A percentile compares a stretch with the other conserved stretches of the same genome.
These are phyloP conservation scores for Rhopalosiphum maidis DNA, from an alignment of 1,140 invertebrate species.

Conservation along the genomic window DNA sequence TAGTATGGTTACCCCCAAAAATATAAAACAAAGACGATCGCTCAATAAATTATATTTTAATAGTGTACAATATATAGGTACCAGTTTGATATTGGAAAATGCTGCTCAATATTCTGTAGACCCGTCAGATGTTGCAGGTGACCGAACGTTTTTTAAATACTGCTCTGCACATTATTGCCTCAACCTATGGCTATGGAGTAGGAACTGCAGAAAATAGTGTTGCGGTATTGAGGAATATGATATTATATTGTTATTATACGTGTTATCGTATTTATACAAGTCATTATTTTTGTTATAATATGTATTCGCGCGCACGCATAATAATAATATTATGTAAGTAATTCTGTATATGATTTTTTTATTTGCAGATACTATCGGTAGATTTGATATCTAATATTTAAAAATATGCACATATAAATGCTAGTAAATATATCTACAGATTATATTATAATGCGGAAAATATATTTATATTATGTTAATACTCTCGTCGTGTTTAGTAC, in stretches of 20 bases:
- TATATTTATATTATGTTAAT: slow-evolving; percentile 1
- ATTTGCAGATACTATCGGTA: background rate
- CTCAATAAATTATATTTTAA: too few species aligned
- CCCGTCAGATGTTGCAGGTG: too few species aligned
- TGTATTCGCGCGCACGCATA: background rate
- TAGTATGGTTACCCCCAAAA: background rate
- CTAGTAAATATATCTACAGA: background rate
- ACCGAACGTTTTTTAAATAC: too few species aligned
- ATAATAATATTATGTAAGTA: background rate
- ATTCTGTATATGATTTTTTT: background rate
- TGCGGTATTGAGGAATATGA: too few species aligned
- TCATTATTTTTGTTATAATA: background rate
- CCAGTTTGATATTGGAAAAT: too few species aligned
- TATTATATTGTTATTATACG: too few species aligned
- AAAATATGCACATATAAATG: background rate
- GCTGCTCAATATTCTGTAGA: too few species aligned
- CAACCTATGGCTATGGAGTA: too few species aligned
- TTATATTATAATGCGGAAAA: background rate
- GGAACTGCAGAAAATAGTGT: too few species aligned
- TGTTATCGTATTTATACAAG: background rate
- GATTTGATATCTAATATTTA: background rate
- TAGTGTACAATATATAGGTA: too few species aligned
- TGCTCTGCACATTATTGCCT: too few species aligned
- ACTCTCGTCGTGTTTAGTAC: background rate
- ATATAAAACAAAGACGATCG: background rate